These are phyloP conservation scores for Ctenosaura bakeri DNA, from an alignment of 2,797 vertebrate species.

Conservation along the genomic window DNA sequence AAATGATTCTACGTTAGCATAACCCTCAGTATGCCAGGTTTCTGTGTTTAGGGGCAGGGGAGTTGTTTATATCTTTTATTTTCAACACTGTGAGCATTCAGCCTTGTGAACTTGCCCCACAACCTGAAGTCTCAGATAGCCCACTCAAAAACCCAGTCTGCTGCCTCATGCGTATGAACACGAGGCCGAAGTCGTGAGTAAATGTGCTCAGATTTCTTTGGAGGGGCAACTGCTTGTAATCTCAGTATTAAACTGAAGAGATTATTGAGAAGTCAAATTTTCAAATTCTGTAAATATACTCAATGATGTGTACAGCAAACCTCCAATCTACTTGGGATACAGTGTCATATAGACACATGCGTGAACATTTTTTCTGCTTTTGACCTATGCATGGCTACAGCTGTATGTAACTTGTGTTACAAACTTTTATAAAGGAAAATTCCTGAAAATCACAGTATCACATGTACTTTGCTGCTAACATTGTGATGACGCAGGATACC, in stretches of 20 bases:
- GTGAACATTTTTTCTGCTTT: background rate
- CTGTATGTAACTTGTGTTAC: background rate
- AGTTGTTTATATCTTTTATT: background rate
- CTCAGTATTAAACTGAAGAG: background rate
- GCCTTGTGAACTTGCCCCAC: background rate
- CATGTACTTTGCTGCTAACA: background rate
- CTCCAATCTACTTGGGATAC: background rate
- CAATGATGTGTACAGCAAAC: background rate
- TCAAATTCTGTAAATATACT: constrained; percentile 1
- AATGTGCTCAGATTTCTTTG: background rate
- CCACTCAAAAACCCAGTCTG: background rate
- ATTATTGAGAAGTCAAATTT: background rate
- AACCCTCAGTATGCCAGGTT: background rate
- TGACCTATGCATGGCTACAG: constrained; percentile 9
- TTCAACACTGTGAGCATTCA: background rate
- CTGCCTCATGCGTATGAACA: background rate
- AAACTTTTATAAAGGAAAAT: constrained; percentile 2
- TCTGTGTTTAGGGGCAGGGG: background rate
- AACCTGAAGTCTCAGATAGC: background rate
- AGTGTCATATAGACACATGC: background rate
- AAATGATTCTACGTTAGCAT: background rate
- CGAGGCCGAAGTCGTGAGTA: background rate
- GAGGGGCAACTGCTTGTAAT: background rate
- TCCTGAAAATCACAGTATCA: background rate
- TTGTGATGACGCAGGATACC: background rate